Conservation (phyloP, 2,113 vertebrate genomes). For the Chamaea fasciata region DNA sequence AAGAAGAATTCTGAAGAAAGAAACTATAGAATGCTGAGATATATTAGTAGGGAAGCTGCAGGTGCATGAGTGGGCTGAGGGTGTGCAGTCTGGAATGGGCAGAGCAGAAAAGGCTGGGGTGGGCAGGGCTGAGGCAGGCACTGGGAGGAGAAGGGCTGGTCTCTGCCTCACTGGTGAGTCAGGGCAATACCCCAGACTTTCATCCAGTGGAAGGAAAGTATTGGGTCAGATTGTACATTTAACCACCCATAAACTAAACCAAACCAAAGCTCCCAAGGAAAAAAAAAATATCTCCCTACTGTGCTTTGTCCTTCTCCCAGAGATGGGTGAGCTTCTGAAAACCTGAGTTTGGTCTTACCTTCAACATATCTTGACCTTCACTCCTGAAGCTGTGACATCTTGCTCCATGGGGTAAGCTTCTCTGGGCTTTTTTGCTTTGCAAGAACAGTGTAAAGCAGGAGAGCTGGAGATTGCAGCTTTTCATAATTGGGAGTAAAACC, state of each 20-base stretch:
- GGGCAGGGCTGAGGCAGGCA: not conserved
- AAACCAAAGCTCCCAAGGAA: not conserved
- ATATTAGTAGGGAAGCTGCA: not conserved
- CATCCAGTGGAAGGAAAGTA: not conserved
- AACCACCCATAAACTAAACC: not conserved
- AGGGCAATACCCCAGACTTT: not conserved
- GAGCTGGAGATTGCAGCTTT: not conserved
- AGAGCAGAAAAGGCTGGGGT: not conserved
- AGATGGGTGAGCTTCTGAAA: not conserved
- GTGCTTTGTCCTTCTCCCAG: not conserved
- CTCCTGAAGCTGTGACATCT: not conserved
- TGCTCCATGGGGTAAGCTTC: not conserved
- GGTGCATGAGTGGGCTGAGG: not conserved
- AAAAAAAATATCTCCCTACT: rapidly evolving
- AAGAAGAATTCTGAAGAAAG: not conserved
- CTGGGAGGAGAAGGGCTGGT: not conserved
- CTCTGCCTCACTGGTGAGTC: not conserved
- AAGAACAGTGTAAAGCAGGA: not conserved
- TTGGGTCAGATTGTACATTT: not conserved
- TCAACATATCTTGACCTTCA: not conserved
- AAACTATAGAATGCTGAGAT: not conserved
- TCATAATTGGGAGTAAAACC: not conserved
- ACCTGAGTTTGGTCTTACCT: not conserved
- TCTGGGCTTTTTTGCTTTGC: not conserved
- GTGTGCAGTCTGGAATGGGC: rapidly evolving